These are phyloP conservation scores for Nebria ingens DNA, from an alignment of 1,140 invertebrate genomes.

Conservation along the genomic window DNA sequence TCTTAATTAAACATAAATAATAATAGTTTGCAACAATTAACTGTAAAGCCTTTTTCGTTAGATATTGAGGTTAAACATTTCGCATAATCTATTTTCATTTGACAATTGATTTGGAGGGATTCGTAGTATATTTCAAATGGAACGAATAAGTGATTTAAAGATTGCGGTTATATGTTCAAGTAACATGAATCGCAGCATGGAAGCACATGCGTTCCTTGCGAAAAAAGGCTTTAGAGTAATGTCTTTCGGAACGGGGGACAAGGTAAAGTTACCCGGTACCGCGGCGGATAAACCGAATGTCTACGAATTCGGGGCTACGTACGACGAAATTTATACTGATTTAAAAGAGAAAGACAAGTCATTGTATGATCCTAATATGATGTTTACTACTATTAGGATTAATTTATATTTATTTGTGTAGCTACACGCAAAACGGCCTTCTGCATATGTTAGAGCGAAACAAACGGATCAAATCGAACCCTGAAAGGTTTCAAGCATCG, in stretches of 20 bases:
- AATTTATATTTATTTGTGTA: constrained; percentile 32
- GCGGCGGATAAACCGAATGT: constrained; percentile 93
- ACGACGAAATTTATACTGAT: constrained; percentile 97
- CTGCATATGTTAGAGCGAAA: constrained; percentile 98
- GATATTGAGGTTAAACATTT: no score
- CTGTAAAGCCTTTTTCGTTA: no score
- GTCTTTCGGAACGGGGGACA: constrained; percentile 96
- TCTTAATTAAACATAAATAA: no score
- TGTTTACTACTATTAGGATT: constrained; percentile 14
- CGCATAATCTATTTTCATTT: no score
- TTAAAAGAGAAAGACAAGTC: constrained; percentile 77
- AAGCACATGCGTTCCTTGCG: constrained; percentile 91
- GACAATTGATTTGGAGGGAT: no score
- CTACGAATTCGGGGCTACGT: constrained; percentile 94
- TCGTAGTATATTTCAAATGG: no score
- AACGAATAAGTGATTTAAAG: constrained; percentile 47
- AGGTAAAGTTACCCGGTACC: constrained; percentile 93
- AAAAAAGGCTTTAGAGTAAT: constrained; percentile 96
- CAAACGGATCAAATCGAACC: constrained; percentile 84
- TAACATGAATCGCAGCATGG: constrained; percentile 99
- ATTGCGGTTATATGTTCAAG: constrained; percentile 96
- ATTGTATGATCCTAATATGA: constrained; percentile 58
- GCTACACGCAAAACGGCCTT: constrained; percentile 97
- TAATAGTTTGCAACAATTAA: no score
- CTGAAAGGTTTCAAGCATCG: constrained; percentile 88